phyloP scores from a whole-genome alignment of 2,888 invertebrate genomes.

The Cheiracanthium punctorium region DNA sequence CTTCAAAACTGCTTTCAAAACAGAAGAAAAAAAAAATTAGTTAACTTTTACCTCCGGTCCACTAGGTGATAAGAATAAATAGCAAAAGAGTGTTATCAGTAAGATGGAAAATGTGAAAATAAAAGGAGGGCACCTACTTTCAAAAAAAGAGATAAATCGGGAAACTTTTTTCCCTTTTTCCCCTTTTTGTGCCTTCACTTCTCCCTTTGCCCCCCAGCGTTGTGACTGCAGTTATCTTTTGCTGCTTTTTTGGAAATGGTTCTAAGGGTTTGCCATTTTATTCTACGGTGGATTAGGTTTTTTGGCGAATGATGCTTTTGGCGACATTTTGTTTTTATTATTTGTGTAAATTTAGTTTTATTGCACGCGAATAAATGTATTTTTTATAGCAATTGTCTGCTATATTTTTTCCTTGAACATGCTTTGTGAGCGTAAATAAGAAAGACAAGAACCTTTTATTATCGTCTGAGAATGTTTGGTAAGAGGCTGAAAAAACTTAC shows the following conservation, averaged over 20 bases:
- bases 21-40: background rate
- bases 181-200: background rate
- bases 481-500: too few species aligned
- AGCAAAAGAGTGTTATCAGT: background rate
- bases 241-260: background rate
- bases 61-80: slow-evolving; percentile 7
- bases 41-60: background rate
- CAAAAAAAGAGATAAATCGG: background rate
- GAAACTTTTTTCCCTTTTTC: background rate
- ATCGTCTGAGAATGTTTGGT: too few species aligned
- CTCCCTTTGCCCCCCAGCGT: background rate
- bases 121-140: slow-evolving; percentile 7
- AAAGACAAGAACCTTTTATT: too few species aligned
- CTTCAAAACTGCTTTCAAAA: background rate
- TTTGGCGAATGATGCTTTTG: background rate
- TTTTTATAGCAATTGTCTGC: too few species aligned
- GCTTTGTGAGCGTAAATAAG: too few species aligned
- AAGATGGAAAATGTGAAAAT: slow-evolving; percentile 4
- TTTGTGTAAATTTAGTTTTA: too few species aligned
- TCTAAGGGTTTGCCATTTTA: background rate
- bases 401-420: too few species aligned
- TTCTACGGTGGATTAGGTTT: background rate
- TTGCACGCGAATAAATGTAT: too few species aligned
- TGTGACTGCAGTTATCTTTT: background rate
- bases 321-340: background rate